These are phyloP conservation scores for Pogonomyrmex barbatus DNA, from an alignment of 1,140 invertebrate genomes.

Conservation along the genomic window DNA sequence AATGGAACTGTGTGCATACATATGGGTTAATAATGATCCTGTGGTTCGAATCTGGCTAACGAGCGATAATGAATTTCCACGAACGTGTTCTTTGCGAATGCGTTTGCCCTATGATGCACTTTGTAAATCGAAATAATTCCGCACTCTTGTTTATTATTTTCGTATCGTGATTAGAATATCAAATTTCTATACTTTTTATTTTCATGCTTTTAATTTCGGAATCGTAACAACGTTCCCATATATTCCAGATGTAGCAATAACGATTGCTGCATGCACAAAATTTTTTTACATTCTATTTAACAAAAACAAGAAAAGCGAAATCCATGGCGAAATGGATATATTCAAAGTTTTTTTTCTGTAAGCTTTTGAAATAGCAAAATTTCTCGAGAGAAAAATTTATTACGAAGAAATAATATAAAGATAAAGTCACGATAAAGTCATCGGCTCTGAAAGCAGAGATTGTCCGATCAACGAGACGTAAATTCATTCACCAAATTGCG, in stretches of 20 bases:
- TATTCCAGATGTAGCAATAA: not conserved
- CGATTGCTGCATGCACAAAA: not conserved
- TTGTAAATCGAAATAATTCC: not conserved
- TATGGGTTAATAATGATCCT: conserved; percentile 37
- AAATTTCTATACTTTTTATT: not conserved
- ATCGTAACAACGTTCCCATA: not conserved
- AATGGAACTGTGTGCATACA: conserved; percentile 22
- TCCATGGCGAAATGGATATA: no score
- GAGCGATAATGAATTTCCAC: conserved; percentile 47
- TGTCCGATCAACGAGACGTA: not conserved
- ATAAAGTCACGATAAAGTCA: not conserved
- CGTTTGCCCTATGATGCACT: conserved; percentile 21
- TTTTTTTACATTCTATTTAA: not conserved
- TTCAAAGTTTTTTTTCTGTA: not conserved
- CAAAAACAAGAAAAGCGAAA: not conserved
- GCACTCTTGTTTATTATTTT: not conserved
- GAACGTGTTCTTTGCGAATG: conserved; percentile 20
- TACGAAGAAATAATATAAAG: not conserved
- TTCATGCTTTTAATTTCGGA: not conserved
- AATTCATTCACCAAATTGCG: not conserved
- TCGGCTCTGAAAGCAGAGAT: not conserved
- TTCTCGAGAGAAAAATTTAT: not conserved
- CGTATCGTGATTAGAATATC: not conserved
- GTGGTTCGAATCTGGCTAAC: conserved; percentile 32
- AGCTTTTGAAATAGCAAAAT: not conserved